Base-by-base conservation (phyloP, 2,888 invertebrate genomes). In the Sinhomidia bicolor region DNA sequence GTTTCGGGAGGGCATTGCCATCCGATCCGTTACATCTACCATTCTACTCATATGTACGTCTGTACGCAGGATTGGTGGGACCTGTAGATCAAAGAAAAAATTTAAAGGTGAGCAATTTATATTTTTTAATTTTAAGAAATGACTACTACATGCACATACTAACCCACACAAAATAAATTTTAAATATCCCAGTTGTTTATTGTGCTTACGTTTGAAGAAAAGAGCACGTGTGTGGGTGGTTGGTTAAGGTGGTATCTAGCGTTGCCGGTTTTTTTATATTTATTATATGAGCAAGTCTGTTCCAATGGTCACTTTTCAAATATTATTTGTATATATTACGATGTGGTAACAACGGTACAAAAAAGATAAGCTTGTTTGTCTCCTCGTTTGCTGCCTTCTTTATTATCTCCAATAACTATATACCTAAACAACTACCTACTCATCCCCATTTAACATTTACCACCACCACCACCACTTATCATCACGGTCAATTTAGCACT, bases 21-120 rank as follows among this genome's bases (percentile, higher is more conserved):
- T 91, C 65, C 90, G 65, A 82, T 92, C 92, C 20, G 92, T 91
- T 36, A 90, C 92, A 60, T 92, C 92, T n/a, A 90, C 91, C 91
- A 90, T 90, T 83, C 76, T 76, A 47, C 17, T 76, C 76, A 76
- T 76, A n/a, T 0, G 32, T 62, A 17, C 32, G 51, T 9, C 62
- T 14, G 44, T 81, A 47, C 47, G 65, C 6, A 4, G 32, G 14
- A 5, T 14, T 65, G n/a, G 47, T 54, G 54, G n/a, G 14, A 47
- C 29, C 29, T 57, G 32, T n/a, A n/a, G n/a, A n/a, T n/a, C n/a
- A n/a, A n/a, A n/a, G n/a, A n/a, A n/a, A n/a, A n/a, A n/a, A n/a
- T n/a, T n/a, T n/a, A n/a, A n/a, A n/a, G n/a, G n/a, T n/a, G n/a
- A n/a, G n/a, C n/a, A n/a, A n/a, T n/a, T n/a, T n/a, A n/a, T n/a